Conservation (phyloP, 1,140 invertebrate species). For the Caenorhabditis tropicalis region DNA sequence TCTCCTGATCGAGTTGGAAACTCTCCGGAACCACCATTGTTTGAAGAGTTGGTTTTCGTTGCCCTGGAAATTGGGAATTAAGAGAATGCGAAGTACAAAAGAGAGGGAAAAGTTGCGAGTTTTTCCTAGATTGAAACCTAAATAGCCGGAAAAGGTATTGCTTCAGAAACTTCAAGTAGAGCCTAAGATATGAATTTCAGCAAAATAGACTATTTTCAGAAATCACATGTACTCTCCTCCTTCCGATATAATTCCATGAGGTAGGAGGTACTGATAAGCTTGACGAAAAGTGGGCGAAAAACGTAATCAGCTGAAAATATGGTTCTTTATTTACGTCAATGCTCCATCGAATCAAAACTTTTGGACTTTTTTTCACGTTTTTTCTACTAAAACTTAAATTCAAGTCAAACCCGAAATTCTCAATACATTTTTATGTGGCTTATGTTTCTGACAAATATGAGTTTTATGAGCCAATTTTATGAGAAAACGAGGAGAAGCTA, state of each 20-base stretch:
- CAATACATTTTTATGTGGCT: too few species aligned
- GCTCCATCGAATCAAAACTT: background rate
- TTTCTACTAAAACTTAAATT: too few species aligned
- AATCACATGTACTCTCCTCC: background rate
- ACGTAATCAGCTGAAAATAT: too few species aligned
- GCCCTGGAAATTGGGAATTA: background rate
- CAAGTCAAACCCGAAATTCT: too few species aligned
- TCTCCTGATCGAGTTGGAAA: conserved; percentile 85
- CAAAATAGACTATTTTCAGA: background rate
- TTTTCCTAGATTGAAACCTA: too few species aligned
- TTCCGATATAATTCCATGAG: background rate
- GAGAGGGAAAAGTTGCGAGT: background rate
- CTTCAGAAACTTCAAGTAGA: too few species aligned
- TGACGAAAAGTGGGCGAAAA: background rate
- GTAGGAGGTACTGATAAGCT: background rate
- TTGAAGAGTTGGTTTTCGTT: background rate
- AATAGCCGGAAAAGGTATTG: too few species aligned
- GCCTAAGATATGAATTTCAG: too few species aligned
- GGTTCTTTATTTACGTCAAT: background rate
- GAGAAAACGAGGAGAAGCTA: background rate
- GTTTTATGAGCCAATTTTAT: background rate
- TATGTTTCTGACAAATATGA: too few species aligned
- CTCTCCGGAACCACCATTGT: conserved; percentile 45
- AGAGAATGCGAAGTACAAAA: background rate
- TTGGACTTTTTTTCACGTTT: too few species aligned